Conservation (phyloP, 1,140 invertebrate species). For the Drosophila littoralis region DNA sequence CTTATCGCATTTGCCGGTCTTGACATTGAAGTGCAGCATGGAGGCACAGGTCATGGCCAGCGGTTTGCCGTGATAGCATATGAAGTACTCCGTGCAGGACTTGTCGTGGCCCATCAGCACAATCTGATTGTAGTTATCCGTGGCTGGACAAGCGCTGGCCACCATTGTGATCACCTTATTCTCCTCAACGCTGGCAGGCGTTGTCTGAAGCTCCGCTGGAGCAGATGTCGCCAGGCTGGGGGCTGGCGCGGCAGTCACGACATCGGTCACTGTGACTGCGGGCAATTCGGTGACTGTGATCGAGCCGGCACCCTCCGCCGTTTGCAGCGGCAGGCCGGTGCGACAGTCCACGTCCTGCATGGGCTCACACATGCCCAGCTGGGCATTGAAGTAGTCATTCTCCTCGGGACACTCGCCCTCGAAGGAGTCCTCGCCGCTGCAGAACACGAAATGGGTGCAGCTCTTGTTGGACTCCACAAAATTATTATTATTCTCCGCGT, state of each 20-base stretch:
- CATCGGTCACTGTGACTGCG: background rate
- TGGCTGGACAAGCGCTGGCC: slow-evolving; percentile 50
- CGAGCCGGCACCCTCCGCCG: background rate
- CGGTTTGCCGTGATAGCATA: slow-evolving; percentile 70
- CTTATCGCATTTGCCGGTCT: slow-evolving; percentile 71
- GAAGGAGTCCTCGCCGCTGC: slow-evolving; percentile 71
- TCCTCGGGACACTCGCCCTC: slow-evolving; percentile 71
- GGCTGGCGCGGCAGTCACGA: slow-evolving; percentile 2
- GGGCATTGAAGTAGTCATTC: slow-evolving; percentile 58
- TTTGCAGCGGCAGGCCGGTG: slow-evolving; percentile 33
- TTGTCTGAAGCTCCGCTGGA: background rate
- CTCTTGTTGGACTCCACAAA: slow-evolving; percentile 61
- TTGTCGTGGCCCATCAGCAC: slow-evolving; percentile 65
- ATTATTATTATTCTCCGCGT: slow-evolving; percentile 16
- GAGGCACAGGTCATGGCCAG: slow-evolving; percentile 65
- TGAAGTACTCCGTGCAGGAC: slow-evolving; percentile 74
- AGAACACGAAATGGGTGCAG: slow-evolving; percentile 69
- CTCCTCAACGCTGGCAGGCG: background rate
- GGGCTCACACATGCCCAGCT: slow-evolving; percentile 65
- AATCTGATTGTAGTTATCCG: slow-evolving; percentile 56
- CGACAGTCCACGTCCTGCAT: slow-evolving; percentile 68
- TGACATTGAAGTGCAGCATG: slow-evolving; percentile 69
- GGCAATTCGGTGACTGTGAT: background rate
- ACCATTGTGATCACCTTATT: slow-evolving; percentile 35
- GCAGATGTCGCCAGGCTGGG: background rate